Conservation (phyloP, 2,888 invertebrate species). For the Sarcophaga variegata region DNA sequence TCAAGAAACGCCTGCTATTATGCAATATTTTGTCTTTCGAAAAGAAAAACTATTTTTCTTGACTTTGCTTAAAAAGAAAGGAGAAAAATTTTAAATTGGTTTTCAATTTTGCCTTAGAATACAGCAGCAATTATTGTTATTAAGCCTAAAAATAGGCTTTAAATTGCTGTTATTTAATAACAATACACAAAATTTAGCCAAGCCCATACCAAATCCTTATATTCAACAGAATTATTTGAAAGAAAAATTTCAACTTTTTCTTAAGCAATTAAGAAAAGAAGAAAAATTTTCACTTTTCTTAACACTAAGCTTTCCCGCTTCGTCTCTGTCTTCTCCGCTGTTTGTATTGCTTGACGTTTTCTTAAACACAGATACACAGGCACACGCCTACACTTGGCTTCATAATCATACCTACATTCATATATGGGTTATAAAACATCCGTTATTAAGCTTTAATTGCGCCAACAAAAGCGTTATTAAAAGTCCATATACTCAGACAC, state of each 20-base stretch:
- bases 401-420: no score
- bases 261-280: not conserved
- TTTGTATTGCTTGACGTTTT: no score
- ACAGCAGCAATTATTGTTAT: not conserved
- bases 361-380: no score
- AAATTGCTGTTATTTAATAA: not conserved
- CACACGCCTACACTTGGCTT: no score
- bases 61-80: no score
- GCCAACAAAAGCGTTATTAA: conserved; percentile 51
- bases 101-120: not conserved
- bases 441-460: conserved; percentile 68
- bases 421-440: conserved; percentile 43
- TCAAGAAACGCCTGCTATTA: no score
- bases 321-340: no score
- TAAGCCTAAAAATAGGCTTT: not conserved
- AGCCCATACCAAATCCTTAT: no score
- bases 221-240: no score
- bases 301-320: not conserved
- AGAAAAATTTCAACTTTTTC: not conserved
- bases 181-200: no score
- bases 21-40: no score
- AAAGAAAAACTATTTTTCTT: no score
- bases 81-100: not conserved
- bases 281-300: not conserved
- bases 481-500: conserved; percentile 49